phyloP scores from a whole-genome alignment of 2,113 vertebrate genomes.

The Albula goreensis region DNA sequence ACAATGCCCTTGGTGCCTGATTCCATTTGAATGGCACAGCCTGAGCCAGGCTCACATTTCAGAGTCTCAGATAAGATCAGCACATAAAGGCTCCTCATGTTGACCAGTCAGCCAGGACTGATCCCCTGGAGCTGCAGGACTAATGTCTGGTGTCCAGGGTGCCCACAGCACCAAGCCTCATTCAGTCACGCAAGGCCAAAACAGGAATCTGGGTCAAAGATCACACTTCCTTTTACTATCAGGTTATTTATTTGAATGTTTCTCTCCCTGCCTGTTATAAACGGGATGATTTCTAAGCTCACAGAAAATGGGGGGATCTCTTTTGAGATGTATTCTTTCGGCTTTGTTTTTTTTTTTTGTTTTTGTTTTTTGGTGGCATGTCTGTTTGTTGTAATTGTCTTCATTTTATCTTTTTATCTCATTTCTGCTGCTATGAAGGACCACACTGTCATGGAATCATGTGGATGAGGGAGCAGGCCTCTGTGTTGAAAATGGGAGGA shows the following conservation, averaged over 20 bases:
- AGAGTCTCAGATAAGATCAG: constrained; percentile 60
- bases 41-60: constrained; percentile 56
- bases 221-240: constrained; percentile 45
- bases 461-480: not conserved
- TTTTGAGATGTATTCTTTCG: not conserved
- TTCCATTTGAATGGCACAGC: constrained; percentile 47
- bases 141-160: constrained; percentile 28
- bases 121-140: constrained; percentile 39
- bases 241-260: constrained; percentile 21
- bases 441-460: not conserved
- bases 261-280: not conserved
- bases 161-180: constrained; percentile 42
- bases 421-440: not conserved
- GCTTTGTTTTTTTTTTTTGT: not conserved
- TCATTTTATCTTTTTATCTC: not conserved
- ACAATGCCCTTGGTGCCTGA: constrained; percentile 48
- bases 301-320: constrained; percentile 1
- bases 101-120: constrained; percentile 42
- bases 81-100: constrained; percentile 55
- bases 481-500: not conserved
- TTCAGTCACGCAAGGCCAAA: constrained; percentile 56
- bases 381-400: not conserved
- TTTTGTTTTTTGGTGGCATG: not conserved
- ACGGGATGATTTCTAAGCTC: constrained; percentile 1
- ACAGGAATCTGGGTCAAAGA: constrained; percentile 54